Conservation (phyloP, 2,888 invertebrate genomes). For the Hartigia nigra region DNA sequence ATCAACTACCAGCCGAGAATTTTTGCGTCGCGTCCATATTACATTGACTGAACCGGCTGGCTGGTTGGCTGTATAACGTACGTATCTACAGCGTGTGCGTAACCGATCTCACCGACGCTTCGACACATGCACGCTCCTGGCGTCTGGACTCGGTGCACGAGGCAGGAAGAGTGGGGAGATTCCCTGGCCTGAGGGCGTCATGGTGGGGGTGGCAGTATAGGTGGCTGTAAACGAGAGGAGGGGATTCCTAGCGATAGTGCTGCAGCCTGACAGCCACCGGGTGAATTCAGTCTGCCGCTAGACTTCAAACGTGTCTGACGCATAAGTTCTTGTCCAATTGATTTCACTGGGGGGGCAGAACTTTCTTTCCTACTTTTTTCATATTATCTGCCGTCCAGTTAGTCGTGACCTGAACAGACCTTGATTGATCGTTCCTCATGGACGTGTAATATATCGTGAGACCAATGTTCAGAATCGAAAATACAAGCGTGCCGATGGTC, state of each 20-base stretch:
- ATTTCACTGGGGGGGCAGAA: neutral
- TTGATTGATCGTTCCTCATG: neutral
- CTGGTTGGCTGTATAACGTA: slow-evolving; percentile 17
- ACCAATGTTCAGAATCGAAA: neutral
- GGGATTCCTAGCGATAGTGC: slow-evolving; percentile 41
- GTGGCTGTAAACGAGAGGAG: neutral
- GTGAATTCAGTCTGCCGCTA: slow-evolving; percentile 61
- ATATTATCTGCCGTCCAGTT: neutral
- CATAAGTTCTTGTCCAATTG: slow-evolving; percentile 13
- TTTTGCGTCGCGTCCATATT: slow-evolving; percentile 41
- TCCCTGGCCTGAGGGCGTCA: slow-evolving; percentile 21
- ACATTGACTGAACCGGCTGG: slow-evolving; percentile 45
- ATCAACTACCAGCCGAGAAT: slow-evolving; percentile 19
- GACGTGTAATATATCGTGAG: neutral
- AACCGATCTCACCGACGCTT: neutral
- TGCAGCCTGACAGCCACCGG: slow-evolving; percentile 59
- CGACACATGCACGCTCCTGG: neutral
- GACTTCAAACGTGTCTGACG: slow-evolving; percentile 48
- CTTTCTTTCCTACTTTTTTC: neutral
- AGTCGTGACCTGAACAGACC: neutral
- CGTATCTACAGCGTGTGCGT: neutral
- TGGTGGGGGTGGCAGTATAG: slow-evolving; percentile 13
- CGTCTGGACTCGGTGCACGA: neutral
- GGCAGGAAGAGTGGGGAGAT: slow-evolving; percentile 13
- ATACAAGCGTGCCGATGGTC: neutral